phyloP scores from a whole-genome alignment of 2,888 invertebrate species.

The Lasius platythorax region DNA sequence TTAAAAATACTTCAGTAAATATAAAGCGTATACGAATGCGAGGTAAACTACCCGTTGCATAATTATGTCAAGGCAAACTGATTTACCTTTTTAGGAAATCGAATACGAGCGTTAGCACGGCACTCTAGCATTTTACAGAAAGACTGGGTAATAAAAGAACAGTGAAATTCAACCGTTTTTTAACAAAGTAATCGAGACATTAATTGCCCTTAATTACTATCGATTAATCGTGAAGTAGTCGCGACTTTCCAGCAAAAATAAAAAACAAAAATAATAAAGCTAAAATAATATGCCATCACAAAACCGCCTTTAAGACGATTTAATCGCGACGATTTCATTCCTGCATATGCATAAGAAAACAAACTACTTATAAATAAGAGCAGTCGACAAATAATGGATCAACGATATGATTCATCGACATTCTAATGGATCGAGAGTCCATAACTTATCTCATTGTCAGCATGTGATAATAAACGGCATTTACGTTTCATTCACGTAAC shows the following conservation, averaged over 20 bases:
- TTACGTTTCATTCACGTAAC: neutral
- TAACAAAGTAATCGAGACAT: neutral
- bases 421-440: neutral
- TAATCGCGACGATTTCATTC: neutral
- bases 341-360: conserved; percentile 8
- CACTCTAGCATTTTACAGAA: neutral
- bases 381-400: neutral
- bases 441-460: neutral
- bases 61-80: conserved; percentile 75
- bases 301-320: neutral
- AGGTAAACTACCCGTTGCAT: conserved; percentile 62
- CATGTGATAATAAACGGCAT: neutral
- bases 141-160: neutral
- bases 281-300: neutral
- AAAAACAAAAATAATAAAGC: neutral
- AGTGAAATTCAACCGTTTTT: neutral
- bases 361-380: conserved; percentile 6
- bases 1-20: neutral
- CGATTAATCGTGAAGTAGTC: neutral
- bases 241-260: neutral
- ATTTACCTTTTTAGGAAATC: conserved; percentile 33
- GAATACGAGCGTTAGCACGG: neutral
- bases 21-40: neutral
- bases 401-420: neutral
- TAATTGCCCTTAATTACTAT: neutral